These are phyloP conservation scores for Fabriciana adippe DNA, from an alignment of 2,888 invertebrate species.

Conservation along the genomic window DNA sequence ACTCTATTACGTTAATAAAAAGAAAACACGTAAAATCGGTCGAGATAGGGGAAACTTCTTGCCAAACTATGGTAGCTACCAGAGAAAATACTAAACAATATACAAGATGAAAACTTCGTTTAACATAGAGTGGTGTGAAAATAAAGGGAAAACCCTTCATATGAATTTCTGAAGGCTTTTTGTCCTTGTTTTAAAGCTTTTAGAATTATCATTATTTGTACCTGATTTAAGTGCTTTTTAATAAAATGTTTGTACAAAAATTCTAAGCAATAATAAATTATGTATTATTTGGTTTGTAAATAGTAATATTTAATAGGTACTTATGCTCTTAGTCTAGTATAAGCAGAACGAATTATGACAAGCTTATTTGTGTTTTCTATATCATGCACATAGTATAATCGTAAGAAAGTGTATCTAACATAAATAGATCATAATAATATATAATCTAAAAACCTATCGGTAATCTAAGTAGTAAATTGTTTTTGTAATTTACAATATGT, in stretches of 20 bases:
- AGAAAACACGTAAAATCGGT: slow-evolving; percentile 57
- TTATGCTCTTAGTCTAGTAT: no score
- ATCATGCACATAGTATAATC: background rate
- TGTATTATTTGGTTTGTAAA: no score
- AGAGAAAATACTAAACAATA: slow-evolving; percentile 14
- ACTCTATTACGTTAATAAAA: slow-evolving; percentile 56
- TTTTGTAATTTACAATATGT: background rate
- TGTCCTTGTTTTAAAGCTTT: no score
- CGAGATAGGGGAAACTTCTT: slow-evolving; percentile 50
- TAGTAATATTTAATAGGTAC: no score
- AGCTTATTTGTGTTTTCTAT: background rate
- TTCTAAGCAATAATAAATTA: no score
- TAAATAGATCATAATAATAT: background rate
- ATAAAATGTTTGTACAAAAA: no score
- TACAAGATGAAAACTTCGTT: background rate
- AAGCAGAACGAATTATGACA: background rate
- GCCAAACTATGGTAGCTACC: slow-evolving; percentile 35
- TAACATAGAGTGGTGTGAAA: background rate
- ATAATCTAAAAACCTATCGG: background rate
- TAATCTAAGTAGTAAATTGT: background rate
- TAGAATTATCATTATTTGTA: no score
- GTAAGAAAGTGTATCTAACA: background rate
- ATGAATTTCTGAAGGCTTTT: no score
- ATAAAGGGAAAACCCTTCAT: no score
- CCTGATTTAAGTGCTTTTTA: no score